Percentiles rank a stretch among this genome's conserved stretches.
Evolutionary conservation across 30 jellyfish, hydroid and myxozoan species (phyloP).

Genomic region (Morbakka virulenta): DNA sequence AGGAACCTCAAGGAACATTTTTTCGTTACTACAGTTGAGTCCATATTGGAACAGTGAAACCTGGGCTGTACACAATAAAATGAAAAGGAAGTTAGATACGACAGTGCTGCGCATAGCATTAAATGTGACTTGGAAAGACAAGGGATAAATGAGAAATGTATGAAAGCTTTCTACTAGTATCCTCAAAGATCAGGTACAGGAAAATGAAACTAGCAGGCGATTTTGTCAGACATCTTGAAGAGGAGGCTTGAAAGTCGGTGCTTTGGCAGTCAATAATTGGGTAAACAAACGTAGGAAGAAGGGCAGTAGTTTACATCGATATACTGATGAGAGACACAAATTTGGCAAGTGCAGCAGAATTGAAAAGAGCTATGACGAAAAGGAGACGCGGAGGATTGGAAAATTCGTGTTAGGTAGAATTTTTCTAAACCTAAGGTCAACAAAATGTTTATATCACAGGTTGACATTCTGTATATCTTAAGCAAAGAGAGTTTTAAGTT

Average conservation of each 20-base stretch:
- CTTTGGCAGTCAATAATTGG: neutral
- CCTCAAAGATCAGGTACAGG: neutral
- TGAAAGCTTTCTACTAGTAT: neutral
- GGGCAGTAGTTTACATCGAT: neutral
- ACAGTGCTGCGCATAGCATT: neutral
- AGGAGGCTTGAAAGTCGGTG: neutral
- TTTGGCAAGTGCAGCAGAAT: neutral
- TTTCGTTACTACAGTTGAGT: neutral
- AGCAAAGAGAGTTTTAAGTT: too few species aligned
- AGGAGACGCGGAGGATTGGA: neutral
- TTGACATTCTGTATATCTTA: too few species aligned
- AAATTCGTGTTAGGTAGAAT: too few species aligned
- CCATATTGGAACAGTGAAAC: neutral
- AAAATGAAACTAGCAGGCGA: neutral
- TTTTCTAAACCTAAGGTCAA: too few species aligned
- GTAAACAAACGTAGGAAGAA: neutral
- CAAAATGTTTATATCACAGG: too few species aligned
- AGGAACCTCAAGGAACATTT: neutral
- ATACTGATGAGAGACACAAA: neutral
- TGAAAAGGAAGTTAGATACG: neutral
- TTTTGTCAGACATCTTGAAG: neutral
- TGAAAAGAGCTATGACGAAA: neutral
- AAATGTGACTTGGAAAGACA: slow-evolving; percentile 1
- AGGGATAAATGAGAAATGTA: neutral
- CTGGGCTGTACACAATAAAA: neutral